Evolutionary conservation across 2,888 invertebrate genomes (phyloP).

Genomic region (Scaptomyza caliginosa): DNA sequence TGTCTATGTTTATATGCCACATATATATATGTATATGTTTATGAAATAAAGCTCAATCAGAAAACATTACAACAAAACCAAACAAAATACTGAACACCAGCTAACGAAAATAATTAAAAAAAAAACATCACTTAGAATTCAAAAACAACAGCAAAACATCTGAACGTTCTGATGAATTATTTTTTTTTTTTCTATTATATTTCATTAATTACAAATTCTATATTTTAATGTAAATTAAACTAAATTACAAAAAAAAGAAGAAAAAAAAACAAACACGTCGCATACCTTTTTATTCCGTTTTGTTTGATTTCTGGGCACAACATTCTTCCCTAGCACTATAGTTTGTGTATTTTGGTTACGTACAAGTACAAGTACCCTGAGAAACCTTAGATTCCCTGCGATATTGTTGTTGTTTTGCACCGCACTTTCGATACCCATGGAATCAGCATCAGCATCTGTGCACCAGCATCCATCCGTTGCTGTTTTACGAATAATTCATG

Average conservation of each 20-base stretch:
- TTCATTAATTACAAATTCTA: slow-evolving; percentile 82
- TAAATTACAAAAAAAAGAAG: slow-evolving; percentile 78
- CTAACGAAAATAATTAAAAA: slow-evolving; percentile 67
- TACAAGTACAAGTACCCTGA: not conserved
- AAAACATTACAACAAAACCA: slow-evolving; percentile 44
- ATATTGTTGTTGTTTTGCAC: slow-evolving; percentile 13
- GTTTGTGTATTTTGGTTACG: not conserved
- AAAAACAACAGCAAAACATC: slow-evolving; percentile 66
- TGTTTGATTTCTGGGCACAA: slow-evolving; percentile 17
- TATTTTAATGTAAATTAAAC: slow-evolving; percentile 81
- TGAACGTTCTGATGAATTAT: slow-evolving; percentile 72
- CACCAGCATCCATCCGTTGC: slow-evolving; percentile 10
- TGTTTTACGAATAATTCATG: not conserved
- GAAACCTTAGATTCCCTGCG: not conserved
- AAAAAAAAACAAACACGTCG: slow-evolving; percentile 34
- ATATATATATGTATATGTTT: slow-evolving; percentile 20
- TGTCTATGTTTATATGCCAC: slow-evolving; percentile 1
- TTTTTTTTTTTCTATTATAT: slow-evolving; percentile 60
- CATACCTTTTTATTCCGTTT: slow-evolving; percentile 9
- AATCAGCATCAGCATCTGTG: slow-evolving; percentile 5
- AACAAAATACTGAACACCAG: slow-evolving; percentile 40
- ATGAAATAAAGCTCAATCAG: slow-evolving; percentile 64
- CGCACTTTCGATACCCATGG: not conserved
- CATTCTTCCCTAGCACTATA: not conserved
- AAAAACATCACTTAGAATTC: slow-evolving; percentile 61